These are phyloP conservation scores for Acipenser transmontanus DNA, from an alignment of 2,797 vertebrate species.

Conservation along the genomic window DNA sequence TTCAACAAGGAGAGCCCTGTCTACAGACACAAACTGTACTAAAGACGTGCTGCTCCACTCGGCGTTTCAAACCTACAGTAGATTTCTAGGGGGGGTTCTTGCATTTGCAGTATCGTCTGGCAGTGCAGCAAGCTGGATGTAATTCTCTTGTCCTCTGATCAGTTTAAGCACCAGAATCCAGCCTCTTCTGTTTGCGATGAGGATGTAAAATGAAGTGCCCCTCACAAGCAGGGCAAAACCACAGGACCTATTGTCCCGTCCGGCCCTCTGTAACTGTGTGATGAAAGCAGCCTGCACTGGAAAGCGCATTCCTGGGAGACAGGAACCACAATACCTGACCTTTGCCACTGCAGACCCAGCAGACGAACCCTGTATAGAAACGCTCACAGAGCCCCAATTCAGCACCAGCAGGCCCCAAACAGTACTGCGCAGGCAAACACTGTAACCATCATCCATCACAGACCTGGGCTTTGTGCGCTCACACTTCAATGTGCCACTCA, in stretches of 20 bases:
- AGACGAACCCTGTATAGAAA: background rate
- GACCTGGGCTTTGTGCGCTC: background rate
- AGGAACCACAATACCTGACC: background rate
- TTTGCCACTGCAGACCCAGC: background rate
- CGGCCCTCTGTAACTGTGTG: background rate
- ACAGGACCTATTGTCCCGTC: background rate
- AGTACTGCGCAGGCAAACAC: background rate
- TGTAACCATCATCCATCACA: conserved; percentile 1
- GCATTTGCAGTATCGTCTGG: too few relatives aligned
- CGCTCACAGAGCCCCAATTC: background rate
- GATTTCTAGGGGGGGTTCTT: too few relatives aligned
- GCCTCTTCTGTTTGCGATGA: background rate
- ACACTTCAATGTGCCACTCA: background rate
- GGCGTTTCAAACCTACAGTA: too few relatives aligned
- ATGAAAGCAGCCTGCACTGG: background rate
- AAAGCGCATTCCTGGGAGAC: background rate
- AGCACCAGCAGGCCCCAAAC: background rate
- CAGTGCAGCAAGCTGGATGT: too few relatives aligned
- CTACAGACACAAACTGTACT: too few relatives aligned
- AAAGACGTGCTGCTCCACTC: too few relatives aligned
- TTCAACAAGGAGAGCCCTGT: too few relatives aligned
- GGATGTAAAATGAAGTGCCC: background rate
- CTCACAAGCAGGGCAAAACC: background rate
- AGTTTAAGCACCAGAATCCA: background rate
- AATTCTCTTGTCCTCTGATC: background rate